Base-by-base conservation (phyloP, 2,888 invertebrate species). In the Machimus atricapillus region DNA sequence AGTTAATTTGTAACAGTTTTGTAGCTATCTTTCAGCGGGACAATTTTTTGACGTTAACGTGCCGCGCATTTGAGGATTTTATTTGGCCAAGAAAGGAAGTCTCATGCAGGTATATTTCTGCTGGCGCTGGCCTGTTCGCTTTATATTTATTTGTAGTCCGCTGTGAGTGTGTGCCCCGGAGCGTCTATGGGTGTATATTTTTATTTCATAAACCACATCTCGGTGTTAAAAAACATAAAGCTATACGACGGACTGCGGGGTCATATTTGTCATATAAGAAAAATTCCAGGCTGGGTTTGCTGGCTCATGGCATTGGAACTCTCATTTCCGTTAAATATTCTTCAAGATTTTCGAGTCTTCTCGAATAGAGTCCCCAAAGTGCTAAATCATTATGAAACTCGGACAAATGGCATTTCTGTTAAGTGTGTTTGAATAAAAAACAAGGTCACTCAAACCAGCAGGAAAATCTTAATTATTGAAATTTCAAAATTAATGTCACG, bases 201-300 rank as follows among this genome's bases (percentile, higher is more conserved):
- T 85, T 85, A 85, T 74, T 85, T 85, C 74, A 85, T 85, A 83
- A 83, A 74, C 74, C 85, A 85, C 85, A 85, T 85, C 74, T 85
- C 85, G 74, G 73, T 85, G 85, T 85, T 83, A 66, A 83, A n/a
- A 66, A 83, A 83, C 82, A 83, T 81, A 56, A n/a, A 83, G 82
- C 40, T 83, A 40, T n/a, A n/a, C n/a, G n/a, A n/a, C 66, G 40
- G 85, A 43, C 46, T 56, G 74, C 73, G 85, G 85, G 74, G 85
- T 85, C 85, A 74, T 74, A 43, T 83, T 74, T 74, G 82, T 83
- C 66, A 83, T 40, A 46, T 12, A n/a, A 19, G 66, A 83, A 83
- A 83, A 83, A 66, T 66, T 27, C 66, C 23, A 83, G 66, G 27
- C 23, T 27, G 1, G 52, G 3, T 31, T 58, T 27, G 12, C 40